These are phyloP conservation scores for Mimachlamys varia DNA, from an alignment of 2,888 invertebrate genomes.

Conservation along the genomic window DNA sequence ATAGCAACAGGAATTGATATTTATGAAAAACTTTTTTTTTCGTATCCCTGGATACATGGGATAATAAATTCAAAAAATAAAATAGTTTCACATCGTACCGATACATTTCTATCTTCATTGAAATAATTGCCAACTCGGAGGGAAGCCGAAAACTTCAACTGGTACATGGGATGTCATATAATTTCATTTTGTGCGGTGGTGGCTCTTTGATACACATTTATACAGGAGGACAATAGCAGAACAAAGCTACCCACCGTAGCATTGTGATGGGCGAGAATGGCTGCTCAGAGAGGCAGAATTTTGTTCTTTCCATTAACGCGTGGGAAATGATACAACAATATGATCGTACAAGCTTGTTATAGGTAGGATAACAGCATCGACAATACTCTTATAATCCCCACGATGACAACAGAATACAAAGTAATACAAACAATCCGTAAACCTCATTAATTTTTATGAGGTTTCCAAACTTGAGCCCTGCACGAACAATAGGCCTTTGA, in stretches of 20 bases:
- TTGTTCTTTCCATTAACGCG: constrained; percentile 16
- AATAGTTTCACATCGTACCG: not conserved
- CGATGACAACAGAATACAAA: constrained; percentile 34
- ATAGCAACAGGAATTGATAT: constrained; percentile 9
- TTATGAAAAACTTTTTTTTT: not conserved
- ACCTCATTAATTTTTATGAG: constrained; percentile 36
- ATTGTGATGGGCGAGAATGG: constrained; percentile 19
- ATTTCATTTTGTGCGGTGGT: constrained; percentile 24
- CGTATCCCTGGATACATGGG: not conserved
- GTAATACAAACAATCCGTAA: constrained; percentile 13
- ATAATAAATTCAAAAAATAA: not conserved
- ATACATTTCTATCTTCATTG: constrained; percentile 31
- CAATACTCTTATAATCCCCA: constrained; percentile 17
- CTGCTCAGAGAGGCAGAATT: constrained; percentile 19
- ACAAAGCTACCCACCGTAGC: constrained; percentile 16
- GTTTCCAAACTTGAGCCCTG: not conserved
- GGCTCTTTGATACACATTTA: constrained; percentile 31
- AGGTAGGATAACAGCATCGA: not conserved
- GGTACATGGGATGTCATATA: not conserved
- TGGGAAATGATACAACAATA: constrained; percentile 34
- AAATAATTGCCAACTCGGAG: constrained; percentile 20
- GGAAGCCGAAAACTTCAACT: constrained; percentile 25
- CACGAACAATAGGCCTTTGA: not conserved
- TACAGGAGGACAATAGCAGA: not conserved
- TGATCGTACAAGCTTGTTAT: not conserved